These are phyloP conservation scores for Epiperipatus broadwayi DNA, from an alignment of 2,888 invertebrate genomes.

Conservation along the genomic window DNA sequence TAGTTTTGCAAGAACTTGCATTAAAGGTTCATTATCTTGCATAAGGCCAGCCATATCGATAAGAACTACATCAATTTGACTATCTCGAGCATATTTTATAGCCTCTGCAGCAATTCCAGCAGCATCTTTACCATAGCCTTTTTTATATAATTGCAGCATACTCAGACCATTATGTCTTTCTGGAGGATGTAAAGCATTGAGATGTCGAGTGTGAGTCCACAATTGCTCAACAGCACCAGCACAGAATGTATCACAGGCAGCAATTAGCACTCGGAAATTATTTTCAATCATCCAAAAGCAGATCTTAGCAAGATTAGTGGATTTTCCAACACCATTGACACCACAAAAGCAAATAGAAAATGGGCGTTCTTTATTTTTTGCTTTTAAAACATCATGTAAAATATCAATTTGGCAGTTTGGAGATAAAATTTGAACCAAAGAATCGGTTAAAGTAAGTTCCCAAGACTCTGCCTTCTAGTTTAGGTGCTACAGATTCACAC, in stretches of 20 bases:
- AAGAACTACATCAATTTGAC: conserved; percentile 70
- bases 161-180: conserved; percentile 44
- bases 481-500: conserved; percentile 73
- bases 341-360: conserved; percentile 95
- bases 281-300: conserved; percentile 99
- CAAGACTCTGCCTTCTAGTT: conserved; percentile 71
- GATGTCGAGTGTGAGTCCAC: conserved; percentile 33
- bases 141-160: conserved; percentile 91
- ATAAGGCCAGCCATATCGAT: conserved; percentile 98
- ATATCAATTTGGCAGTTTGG: conserved; percentile 90
- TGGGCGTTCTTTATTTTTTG: conserved; percentile 53
- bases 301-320: conserved; percentile 94
- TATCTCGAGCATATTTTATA: conserved; percentile 64
- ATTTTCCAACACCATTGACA: conserved; percentile 96
- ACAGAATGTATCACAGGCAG: conserved; percentile 96
- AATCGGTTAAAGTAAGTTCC: conserved; percentile 78
- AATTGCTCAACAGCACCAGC: conserved; percentile 95
- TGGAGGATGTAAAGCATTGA: conserved; percentile 73
- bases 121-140: conserved; percentile 96
- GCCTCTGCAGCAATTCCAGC: conserved; percentile 97
- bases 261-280: conserved; percentile 79
- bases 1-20: conserved; percentile 90
- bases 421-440: conserved; percentile 78
- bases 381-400: conserved; percentile 80
- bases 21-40: conserved; percentile 98